These are phyloP conservation scores for Gorsachius goisagi DNA, from an alignment of 2,113 vertebrate genomes.

Conservation along the genomic window DNA sequence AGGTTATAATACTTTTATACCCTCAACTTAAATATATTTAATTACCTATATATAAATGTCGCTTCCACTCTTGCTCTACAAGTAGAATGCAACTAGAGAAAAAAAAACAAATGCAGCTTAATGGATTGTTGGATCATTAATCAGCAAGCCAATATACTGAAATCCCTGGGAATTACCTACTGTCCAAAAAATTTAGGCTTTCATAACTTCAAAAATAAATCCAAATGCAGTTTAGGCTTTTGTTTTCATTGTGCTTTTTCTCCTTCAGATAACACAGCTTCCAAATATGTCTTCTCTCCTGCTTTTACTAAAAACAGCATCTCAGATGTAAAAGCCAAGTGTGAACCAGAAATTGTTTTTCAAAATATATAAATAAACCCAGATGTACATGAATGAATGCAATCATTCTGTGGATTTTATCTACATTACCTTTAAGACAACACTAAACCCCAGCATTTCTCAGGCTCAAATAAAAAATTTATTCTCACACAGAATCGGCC, in stretches of 20 bases:
- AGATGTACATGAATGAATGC: background rate
- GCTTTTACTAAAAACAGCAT: background rate
- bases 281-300: background rate
- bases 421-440: background rate
- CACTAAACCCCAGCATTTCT: background rate
- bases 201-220: background rate
- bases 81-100: background rate
- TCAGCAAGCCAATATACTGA: background rate
- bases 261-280: background rate
- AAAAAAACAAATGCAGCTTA: background rate
- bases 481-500: background rate
- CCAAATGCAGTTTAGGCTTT: background rate
- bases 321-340: background rate
- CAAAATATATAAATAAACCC: background rate
- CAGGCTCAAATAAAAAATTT: background rate
- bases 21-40: background rate
- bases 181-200: background rate
- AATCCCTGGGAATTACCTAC: background rate
- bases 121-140: background rate
- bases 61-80: background rate
- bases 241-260: background rate
- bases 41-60: background rate
- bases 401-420: background rate
- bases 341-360: background rate
- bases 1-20: background rate